phyloP scores from a whole-genome alignment of 2,888 invertebrate genomes.

The Tiliacea aurago region DNA sequence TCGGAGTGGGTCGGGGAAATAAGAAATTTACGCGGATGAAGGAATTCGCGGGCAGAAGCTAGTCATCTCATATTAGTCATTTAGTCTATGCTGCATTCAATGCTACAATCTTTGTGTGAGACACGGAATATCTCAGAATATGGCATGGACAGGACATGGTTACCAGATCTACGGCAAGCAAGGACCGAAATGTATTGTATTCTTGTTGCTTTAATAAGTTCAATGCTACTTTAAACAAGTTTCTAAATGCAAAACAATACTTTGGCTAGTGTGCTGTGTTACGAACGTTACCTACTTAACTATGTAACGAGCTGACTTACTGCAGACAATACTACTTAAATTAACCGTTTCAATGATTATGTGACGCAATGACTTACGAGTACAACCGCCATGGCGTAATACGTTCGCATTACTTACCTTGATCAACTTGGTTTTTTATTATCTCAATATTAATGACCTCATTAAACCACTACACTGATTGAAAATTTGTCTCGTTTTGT shows the following conservation, averaged over 20 bases:
- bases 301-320: slow-evolving; percentile 38
- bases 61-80: neutral
- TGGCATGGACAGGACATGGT: neutral
- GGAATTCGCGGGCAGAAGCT: neutral
- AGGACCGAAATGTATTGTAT: slow-evolving; percentile 27
- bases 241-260: slow-evolving; percentile 60
- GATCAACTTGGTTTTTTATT: slow-evolving; percentile 41
- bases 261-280: slow-evolving; percentile 29
- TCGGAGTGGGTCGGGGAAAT: no score
- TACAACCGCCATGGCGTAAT: slow-evolving; percentile 50
- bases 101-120: neutral
- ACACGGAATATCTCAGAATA: neutral
- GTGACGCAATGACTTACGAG: slow-evolving; percentile 52
- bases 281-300: slow-evolving; percentile 49
- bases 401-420: slow-evolving; percentile 49
- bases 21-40: no score
- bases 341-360: slow-evolving; percentile 59
- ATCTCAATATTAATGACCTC: slow-evolving; percentile 27
- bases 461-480: slow-evolving; percentile 24
- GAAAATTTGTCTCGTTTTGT: slow-evolving; percentile 21
- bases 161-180: neutral
- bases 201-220: slow-evolving; percentile 48
- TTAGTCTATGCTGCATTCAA: neutral
- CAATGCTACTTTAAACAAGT: slow-evolving; percentile 57
- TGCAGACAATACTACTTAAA: slow-evolving; percentile 51